Conservation (phyloP, 2,888 invertebrate genomes). For the Agrotis puta region DNA sequence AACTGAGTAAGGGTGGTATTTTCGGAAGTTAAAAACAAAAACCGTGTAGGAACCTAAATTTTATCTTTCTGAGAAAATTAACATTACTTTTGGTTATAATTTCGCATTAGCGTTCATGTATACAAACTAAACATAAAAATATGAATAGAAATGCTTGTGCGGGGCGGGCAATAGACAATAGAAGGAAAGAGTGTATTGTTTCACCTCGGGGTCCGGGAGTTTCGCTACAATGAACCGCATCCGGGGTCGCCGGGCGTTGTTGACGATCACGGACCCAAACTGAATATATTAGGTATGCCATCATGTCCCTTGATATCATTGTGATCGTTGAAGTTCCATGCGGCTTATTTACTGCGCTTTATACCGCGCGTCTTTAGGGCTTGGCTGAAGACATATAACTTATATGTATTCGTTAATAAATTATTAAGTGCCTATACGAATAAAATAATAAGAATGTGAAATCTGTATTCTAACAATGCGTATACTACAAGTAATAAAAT, state of each 20-base stretch:
- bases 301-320: conserved; percentile 58
- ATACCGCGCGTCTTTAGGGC: background rate
- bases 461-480: background rate
- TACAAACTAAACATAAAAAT: conserved; percentile 56
- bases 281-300: conserved; percentile 72
- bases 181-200: conserved; percentile 89
- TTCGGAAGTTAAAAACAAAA: conserved; percentile 31
- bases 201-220: conserved; percentile 88
- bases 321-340: conserved; percentile 20
- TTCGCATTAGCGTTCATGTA: conserved; percentile 58
- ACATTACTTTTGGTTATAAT: conserved; percentile 48
- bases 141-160: conserved; percentile 70
- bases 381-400: background rate
- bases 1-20: conserved; percentile 40
- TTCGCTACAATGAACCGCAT: conserved; percentile 90
- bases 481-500: background rate
- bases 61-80: conserved; percentile 44
- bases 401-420: background rate
- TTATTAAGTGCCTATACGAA: background rate
- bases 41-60: conserved; percentile 21
- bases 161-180: conserved; percentile 80
- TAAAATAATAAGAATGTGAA: background rate
- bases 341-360: conserved; percentile 19
- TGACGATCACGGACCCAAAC: conserved; percentile 67
- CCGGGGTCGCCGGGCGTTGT: conserved; percentile 82